phyloP scores from a whole-genome alignment of 1,140 invertebrate genomes.

The Euwallacea similis region DNA sequence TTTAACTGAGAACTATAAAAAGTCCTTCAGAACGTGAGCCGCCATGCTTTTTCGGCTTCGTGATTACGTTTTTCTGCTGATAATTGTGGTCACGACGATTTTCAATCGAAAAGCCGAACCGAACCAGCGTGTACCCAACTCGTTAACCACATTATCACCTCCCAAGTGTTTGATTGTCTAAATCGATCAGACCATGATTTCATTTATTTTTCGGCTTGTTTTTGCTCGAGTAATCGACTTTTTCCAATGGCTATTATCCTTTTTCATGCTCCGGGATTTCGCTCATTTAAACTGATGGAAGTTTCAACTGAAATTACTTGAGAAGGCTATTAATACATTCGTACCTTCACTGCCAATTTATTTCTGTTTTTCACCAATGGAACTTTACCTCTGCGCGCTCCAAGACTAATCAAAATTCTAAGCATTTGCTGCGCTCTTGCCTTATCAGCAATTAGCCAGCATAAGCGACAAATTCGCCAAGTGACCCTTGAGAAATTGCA shows the following conservation, averaged over 20 bases:
- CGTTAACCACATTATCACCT: conserved; percentile 33
- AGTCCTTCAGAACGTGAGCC: not conserved
- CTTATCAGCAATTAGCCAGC: no score
- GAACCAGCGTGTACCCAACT: not conserved
- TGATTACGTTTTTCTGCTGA: conserved; percentile 29
- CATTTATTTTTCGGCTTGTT: conserved; percentile 24
- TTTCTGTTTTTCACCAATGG: not conserved
- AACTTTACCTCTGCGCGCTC: not conserved
- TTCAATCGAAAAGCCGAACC: conserved; percentile 18
- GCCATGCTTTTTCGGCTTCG: not conserved
- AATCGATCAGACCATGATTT: conserved; percentile 20
- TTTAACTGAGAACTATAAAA: not conserved
- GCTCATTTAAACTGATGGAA: no score
- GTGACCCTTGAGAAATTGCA: not conserved
- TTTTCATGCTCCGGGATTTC: no score
- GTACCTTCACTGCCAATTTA: no score
- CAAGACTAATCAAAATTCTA: no score
- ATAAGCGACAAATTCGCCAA: not conserved
- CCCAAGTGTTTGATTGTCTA: conserved; percentile 26
- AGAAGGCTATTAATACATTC: no score
- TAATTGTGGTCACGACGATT: conserved; percentile 27
- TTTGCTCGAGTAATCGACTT: conserved; percentile 5
- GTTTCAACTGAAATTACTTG: no score
- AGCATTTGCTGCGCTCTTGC: no score
- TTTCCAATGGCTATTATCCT: conserved; percentile 3